phyloP scores from a whole-genome alignment of 1,140 invertebrate genomes.

The Eupristina koningsbergeri region DNA sequence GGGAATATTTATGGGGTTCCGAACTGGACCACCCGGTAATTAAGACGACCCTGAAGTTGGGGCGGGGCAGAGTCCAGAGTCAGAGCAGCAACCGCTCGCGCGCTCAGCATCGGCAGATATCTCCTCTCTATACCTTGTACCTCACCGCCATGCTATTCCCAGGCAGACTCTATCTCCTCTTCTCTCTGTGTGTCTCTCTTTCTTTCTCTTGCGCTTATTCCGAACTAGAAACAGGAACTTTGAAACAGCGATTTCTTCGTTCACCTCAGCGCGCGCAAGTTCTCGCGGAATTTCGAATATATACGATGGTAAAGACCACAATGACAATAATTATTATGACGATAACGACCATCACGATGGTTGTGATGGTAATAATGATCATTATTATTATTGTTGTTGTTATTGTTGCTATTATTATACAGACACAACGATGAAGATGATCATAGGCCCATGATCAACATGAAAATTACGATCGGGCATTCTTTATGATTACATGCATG shows the following conservation, averaged over 20 bases:
- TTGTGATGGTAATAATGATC: no score
- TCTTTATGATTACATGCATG: slow-evolving; percentile 10
- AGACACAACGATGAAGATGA: slow-evolving; percentile 26
- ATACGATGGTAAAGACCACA: neutral
- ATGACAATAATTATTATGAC: neutral
- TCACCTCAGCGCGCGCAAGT: slow-evolving; percentile 23
- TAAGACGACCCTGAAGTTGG: slow-evolving; percentile 66
- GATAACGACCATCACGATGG: slow-evolving; percentile 25
- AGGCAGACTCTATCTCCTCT: slow-evolving; percentile 5
- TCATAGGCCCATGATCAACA: slow-evolving; percentile 35
- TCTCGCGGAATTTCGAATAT: slow-evolving; percentile 48
- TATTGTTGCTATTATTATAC: no score
- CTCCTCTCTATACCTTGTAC: slow-evolving; percentile 35
- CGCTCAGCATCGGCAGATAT: slow-evolving; percentile 50
- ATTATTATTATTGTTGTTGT: no score
- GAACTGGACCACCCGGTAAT: slow-evolving; percentile 70
- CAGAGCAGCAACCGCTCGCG: slow-evolving; percentile 59
- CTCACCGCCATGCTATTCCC: slow-evolving; percentile 31
- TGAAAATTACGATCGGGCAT: slow-evolving; percentile 28
- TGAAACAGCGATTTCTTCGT: slow-evolving; percentile 30
- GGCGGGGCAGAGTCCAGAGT: slow-evolving; percentile 59
- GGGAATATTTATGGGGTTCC: slow-evolving; percentile 68
- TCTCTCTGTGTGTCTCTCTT: slow-evolving; percentile 28
- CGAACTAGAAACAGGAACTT: neutral
- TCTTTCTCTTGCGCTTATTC: slow-evolving; percentile 4